phyloP scores from a whole-genome alignment of 2,113 vertebrate genomes.

The Catagonus wagneri region DNA sequence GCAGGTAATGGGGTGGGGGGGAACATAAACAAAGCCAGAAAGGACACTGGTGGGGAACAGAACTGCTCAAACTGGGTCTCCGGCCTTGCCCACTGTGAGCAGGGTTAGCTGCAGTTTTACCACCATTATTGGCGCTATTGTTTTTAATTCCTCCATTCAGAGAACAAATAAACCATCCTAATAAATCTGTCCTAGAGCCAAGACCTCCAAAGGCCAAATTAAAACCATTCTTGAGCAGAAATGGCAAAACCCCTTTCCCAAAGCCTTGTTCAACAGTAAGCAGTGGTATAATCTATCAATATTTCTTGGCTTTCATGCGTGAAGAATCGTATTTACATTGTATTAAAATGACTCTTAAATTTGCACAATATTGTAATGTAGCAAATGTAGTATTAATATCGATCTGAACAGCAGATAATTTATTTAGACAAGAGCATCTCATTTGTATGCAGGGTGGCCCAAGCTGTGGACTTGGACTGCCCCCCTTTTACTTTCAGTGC shows the following conservation, averaged over 20 bases:
- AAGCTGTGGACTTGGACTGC: constrained; percentile 87
- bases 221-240: constrained; percentile 85
- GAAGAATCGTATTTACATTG: constrained; percentile 88
- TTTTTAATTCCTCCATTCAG: constrained; percentile 71
- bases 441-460: constrained; percentile 89
- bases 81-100: constrained; percentile 51
- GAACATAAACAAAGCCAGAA: constrained; percentile 85
- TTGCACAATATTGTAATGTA: constrained; percentile 89
- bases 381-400: constrained; percentile 90
- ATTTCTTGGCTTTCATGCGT: constrained; percentile 85
- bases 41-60: constrained; percentile 66
- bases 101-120: constrained; percentile 57
- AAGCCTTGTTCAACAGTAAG: constrained; percentile 84
- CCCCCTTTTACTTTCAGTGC: constrained; percentile 87
- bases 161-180: constrained; percentile 73
- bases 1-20: constrained; percentile 82
- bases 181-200: constrained; percentile 83
- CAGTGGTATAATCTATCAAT: constrained; percentile 86
- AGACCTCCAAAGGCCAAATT: constrained; percentile 79
- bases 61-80: constrained; percentile 33
- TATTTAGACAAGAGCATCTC: constrained; percentile 89
- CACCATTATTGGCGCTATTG: constrained; percentile 73
- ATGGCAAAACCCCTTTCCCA: constrained; percentile 83
- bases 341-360: constrained; percentile 88
- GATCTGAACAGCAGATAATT: constrained; percentile 89